Base-by-base conservation (phyloP, 2,888 invertebrate species). In the Heteromurus nitidus region DNA sequence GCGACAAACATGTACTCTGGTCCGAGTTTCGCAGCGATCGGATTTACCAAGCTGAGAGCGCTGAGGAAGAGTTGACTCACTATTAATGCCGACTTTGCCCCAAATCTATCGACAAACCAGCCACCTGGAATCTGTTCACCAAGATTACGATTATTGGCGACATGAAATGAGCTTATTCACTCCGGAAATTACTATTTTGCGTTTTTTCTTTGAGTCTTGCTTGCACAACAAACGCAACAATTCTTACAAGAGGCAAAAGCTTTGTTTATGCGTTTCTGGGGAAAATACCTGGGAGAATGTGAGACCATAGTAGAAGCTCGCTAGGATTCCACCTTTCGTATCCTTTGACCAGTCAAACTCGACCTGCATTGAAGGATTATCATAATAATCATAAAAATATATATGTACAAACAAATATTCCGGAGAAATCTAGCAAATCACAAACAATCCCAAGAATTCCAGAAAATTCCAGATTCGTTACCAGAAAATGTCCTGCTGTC, bases 221-320 rank as follows among this genome's bases (percentile, higher is more conserved):
- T n/a, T n/a, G n/a, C n/a, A n/a, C n/a, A n/a, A n/a, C n/a, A n/a
- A n/a, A n/a, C n/a, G n/a, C n/a, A n/a, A n/a, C n/a, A n/a, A n/a
- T n/a, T n/a, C n/a, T n/a, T n/a, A n/a, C n/a, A n/a, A n/a, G n/a
- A n/a, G n/a, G n/a, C n/a, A n/a, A n/a, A n/a, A n/a, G n/a, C n/a
- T n/a, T n/a, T n/a, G n/a, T n/a, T n/a, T n/a, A n/a, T n/a, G n/a
- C n/a, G n/a, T n/a, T n/a, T n/a, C n/a, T n/a, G n/a, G n/a, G n/a
- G n/a, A n/a, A n/a, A n/a, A 36, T 68, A 85, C 86, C 70, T 87
- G 88, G 1, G 89, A 89, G 16, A 89, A 79, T 7, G 90, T 88
- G 55, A 89, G 90, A 60, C 91, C 91, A 83, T 91, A 92, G 88
- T 91, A 92, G 87, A 92, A 91, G 3, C 91, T 89, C 2, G 91